Evolutionary conservation across 2,113 vertebrate species (phyloP).

Genomic region (Scomber scombrus): DNA sequence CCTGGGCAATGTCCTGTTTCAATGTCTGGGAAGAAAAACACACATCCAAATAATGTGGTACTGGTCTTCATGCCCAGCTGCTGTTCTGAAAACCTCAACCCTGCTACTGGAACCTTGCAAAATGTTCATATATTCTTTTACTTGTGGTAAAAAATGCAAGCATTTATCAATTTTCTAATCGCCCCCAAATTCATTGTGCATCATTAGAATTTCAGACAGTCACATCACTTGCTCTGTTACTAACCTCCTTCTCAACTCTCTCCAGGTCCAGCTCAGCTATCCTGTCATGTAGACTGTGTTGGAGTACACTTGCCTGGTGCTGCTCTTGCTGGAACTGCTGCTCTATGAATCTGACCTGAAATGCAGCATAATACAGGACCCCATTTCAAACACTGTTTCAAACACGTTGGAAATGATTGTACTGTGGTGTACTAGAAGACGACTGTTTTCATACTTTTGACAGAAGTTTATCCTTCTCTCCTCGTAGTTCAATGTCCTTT

Average conservation of each 20-base stretch:
- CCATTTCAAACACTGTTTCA: slow-evolving; percentile 9
- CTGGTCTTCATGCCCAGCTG: slow-evolving; percentile 12
- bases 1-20: slow-evolving; percentile 78
- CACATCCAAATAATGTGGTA: slow-evolving; percentile 17
- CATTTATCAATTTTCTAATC: slow-evolving; percentile 49
- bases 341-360: slow-evolving; percentile 72
- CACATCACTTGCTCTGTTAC: slow-evolving; percentile 50
- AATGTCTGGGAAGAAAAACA: slow-evolving; percentile 80
- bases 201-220: slow-evolving; percentile 63
- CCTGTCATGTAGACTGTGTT: slow-evolving; percentile 87
- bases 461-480: slow-evolving; percentile 71
- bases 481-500: slow-evolving; percentile 78
- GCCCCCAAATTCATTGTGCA: slow-evolving; percentile 44
- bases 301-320: slow-evolving; percentile 81
- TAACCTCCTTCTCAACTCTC: slow-evolving; percentile 86
- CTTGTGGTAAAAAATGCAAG: slow-evolving; percentile 19
- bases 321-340: slow-evolving; percentile 80
- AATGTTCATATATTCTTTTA: slow-evolving; percentile 49
- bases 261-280: slow-evolving; percentile 88
- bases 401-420: neutral
- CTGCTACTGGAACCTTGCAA: slow-evolving; percentile 14
- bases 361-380: slow-evolving; percentile 12
- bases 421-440: neutral
- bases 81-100: slow-evolving; percentile 37
- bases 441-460: slow-evolving; percentile 67